Conservation (phyloP, 2,797 vertebrate genomes). For the Cottoperca gobio region DNA sequence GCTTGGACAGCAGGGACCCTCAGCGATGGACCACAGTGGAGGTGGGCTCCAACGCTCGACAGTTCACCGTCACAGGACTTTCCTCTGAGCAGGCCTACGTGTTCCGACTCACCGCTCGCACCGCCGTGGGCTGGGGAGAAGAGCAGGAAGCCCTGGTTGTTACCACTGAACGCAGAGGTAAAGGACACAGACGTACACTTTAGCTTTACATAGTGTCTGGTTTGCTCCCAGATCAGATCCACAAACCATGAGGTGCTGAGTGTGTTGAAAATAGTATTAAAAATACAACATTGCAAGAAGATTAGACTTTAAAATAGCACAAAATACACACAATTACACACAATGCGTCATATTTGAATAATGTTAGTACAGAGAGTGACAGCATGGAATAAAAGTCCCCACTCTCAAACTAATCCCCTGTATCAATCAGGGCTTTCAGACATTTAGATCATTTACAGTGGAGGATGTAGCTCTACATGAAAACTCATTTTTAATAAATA, state of each 20-base stretch:
- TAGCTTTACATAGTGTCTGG: not conserved
- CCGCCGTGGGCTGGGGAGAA: conserved; percentile 93
- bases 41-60: conserved; percentile 91
- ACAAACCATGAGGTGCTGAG: not conserved
- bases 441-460: not conserved
- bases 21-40: conserved; percentile 94
- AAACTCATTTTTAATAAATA: not conserved
- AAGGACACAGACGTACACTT: conserved; percentile 27
- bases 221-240: not conserved
- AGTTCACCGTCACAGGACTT: conserved; percentile 93
- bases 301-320: too few species aligned
- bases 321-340: too few species aligned
- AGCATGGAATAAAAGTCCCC: not conserved
- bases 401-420: not conserved
- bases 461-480: not conserved
- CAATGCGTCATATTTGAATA: not conserved
- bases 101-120: conserved; percentile 92
- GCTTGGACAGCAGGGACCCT: conserved; percentile 90
- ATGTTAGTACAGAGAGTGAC: not conserved
- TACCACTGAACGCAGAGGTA: conserved; percentile 95
- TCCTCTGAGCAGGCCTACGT: conserved; percentile 89
- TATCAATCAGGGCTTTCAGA: not conserved
- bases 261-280: too few species aligned
- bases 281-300: too few species aligned
- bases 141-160: conserved; percentile 92